A percentile compares a stretch with the other conserved stretches of the same genome.
These are phyloP conservation scores for Montipora capitata DNA, from an alignment of 92 coral and sea anemone genomes.

Conservation along the genomic window DNA sequence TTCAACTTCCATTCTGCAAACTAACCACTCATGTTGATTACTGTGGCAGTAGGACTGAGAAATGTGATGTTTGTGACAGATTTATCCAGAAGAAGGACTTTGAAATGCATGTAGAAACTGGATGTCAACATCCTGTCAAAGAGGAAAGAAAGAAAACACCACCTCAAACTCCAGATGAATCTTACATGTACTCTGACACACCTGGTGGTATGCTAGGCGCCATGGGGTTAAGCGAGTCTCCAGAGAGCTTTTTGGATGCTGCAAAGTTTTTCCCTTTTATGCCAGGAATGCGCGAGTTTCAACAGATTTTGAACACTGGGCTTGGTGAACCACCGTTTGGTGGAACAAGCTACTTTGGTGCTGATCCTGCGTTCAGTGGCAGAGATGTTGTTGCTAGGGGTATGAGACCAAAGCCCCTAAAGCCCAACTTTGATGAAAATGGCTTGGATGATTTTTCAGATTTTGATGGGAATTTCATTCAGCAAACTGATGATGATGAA, in stretches of 20 bases:
- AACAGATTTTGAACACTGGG: constrained; percentile 17
- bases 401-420: not conserved
- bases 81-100: constrained; percentile 84
- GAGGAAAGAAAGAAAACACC: constrained; percentile 38
- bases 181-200: not conserved
- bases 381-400: constrained; percentile 33
- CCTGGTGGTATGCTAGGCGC: constrained; percentile 40
- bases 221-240: constrained; percentile 27
- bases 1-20: constrained; percentile 83
- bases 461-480: constrained; percentile 11
- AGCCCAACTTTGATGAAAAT: not conserved
- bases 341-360: constrained; percentile 29
- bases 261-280: constrained; percentile 32
- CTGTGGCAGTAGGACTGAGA: constrained; percentile 95
- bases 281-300: constrained; percentile 39
- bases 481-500: constrained; percentile 33
- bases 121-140: constrained; percentile 74
- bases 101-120: constrained; percentile 74
- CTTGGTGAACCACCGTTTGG: constrained; percentile 29
- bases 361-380: not conserved
- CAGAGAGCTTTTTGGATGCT: not conserved
- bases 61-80: constrained; percentile 89
- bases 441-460: not conserved
- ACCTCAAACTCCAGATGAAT: not conserved
- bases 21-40: constrained; percentile 87